Evolutionary conservation across 1,140 invertebrate genomes (phyloP), one percentile per base, ranked within the genome.

Genomic region (Calliopsis andreniformis): DNA sequence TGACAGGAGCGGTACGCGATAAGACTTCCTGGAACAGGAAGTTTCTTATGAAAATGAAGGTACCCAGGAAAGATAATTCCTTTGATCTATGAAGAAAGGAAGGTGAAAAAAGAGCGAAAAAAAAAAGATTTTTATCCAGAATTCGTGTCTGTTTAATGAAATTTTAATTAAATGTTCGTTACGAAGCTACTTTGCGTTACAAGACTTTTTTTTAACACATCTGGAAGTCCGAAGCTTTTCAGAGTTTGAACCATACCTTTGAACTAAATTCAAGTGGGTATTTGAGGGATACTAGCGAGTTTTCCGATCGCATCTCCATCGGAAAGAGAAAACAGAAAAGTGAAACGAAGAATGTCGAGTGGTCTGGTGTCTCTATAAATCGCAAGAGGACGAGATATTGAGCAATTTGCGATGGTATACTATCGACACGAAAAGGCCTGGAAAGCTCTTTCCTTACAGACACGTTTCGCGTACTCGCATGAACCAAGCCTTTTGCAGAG

Each of bases 371-470:
- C 18, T 49, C 18, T 49, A 43, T 20, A 56, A 70, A 61, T 35
- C 8, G 30, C 7, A 14, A 20, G 58, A 59, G 53, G n/a, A 3
- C 18, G 53, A n/a, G 39, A 28, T 32, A 68, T 30, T 28, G 18
- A 30, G 43, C 42, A 49, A 70, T 70, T 61, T 47, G 32, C 28
- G 55, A n/a, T 3, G 16, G 42, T 45, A 28, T 47, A n/a, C n/a
- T n/a, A 49, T 39, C 67, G 67, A 2, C 49, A 28, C 67, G 28
- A 12, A 23, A 25, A 14, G 23, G 49, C 20, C 49, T 3, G 23
- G 18, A 16, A 16, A 72, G 32, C 45, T 62, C 68, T 75, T 79
- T 42, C 63, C 58, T 79, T 68, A 79, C 68, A 39, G 59, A 45
- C n/a, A n/a, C 12, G 49, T 79, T 49, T 30, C 18, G 4, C 23